phyloP scores from a whole-genome alignment of 2,797 vertebrate species.

The Pempheris klunzingeri region DNA sequence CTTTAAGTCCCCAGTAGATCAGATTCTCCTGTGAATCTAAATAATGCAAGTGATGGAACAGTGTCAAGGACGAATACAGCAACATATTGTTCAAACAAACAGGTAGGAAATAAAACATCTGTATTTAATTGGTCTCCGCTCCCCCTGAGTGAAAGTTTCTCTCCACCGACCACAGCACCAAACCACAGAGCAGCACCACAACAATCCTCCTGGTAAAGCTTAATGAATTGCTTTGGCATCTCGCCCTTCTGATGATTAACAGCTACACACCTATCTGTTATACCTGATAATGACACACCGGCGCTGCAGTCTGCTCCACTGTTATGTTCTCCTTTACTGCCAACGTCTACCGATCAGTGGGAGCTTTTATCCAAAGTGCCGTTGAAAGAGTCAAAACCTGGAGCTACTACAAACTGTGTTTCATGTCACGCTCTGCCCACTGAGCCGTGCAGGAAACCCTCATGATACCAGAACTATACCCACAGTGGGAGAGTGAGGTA shows the following conservation, averaged over 20 bases:
- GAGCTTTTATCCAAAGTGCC: constrained; percentile 36
- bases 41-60: not conserved
- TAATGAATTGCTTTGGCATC: not conserved
- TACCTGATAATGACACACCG: constrained; percentile 12
- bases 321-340: constrained; percentile 8
- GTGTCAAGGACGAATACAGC: no score
- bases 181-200: not conserved
- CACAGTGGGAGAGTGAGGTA: not conserved
- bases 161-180: not conserved
- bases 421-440: constrained; percentile 5
- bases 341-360: constrained; percentile 16
- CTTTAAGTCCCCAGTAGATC: not conserved
- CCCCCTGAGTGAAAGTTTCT: constrained; percentile 1
- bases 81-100: no score
- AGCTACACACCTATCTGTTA: constrained; percentile 4
- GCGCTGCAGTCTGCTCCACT: not conserved
- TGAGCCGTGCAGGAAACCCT: constrained; percentile 2
- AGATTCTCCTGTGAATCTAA: not conserved
- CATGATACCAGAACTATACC: not conserved
- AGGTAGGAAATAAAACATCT: no score
- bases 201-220: not conserved
- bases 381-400: constrained; percentile 5
- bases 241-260: not conserved
- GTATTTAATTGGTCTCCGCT: not conserved
- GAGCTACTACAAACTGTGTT: constrained; percentile 39